Evolutionary conservation across 2,113 vertebrate genomes (phyloP).

Genomic region (Ageneiosus marmoratus): DNA sequence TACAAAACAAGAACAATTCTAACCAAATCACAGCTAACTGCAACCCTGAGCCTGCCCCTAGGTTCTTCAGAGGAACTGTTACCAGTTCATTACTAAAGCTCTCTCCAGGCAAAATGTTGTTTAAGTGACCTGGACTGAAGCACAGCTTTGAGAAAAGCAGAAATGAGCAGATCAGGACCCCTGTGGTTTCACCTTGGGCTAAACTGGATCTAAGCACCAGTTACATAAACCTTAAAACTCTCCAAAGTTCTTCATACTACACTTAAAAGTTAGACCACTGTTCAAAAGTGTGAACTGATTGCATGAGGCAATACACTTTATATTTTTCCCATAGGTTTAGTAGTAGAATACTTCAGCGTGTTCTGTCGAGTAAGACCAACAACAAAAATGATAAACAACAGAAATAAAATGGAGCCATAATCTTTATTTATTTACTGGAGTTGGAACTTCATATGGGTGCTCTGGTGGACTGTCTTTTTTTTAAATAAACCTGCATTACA

Average conservation of each 20-base stretch:
- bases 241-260: background rate
- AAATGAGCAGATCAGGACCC: background rate
- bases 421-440: background rate
- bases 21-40: background rate
- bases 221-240: background rate
- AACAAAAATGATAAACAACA: background rate
- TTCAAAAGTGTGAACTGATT: background rate
- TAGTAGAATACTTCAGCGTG: background rate
- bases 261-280: background rate
- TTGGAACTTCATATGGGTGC: background rate
- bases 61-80: background rate
- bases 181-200: too few relatives aligned
- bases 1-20: background rate
- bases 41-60: background rate
- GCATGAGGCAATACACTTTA: background rate
- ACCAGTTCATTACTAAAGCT: background rate
- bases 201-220: background rate
- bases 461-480: background rate
- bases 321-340: background rate
- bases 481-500: background rate
- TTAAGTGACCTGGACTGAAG: background rate
- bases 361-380: background rate
- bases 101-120: background rate
- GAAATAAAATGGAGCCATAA: background rate
- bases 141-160: background rate